phyloP scores from a whole-genome alignment of 1,140 invertebrate genomes.

The Apis laboriosa region DNA sequence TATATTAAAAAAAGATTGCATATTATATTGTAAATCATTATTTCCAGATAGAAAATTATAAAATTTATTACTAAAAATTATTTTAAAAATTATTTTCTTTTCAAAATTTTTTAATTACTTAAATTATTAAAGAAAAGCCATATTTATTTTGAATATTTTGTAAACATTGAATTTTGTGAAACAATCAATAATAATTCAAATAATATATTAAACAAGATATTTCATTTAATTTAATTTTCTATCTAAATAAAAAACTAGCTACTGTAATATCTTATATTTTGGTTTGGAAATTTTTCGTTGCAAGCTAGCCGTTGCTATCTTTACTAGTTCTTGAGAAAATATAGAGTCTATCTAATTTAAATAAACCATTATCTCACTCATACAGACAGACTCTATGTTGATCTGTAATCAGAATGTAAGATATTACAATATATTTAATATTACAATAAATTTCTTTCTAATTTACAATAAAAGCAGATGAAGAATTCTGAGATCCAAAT shows the following conservation, averaged over 20 bases:
- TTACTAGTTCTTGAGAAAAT: no score
- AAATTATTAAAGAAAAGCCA: not conserved
- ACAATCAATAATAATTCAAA: not conserved
- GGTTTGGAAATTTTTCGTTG: no score
- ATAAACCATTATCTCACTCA: no score
- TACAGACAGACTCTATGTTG: no score
- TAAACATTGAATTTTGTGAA: no score
- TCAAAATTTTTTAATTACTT: not conserved
- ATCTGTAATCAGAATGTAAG: no score
- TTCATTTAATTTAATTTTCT: not conserved
- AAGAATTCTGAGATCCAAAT: not conserved
- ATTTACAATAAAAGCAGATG: constrained; percentile 26
- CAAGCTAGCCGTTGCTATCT: no score
- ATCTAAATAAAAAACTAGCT: not conserved
- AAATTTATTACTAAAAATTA: not conserved
- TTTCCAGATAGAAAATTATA: constrained; percentile 3
- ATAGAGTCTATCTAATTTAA: no score
- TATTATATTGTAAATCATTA: constrained; percentile 2
- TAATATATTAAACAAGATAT: not conserved
- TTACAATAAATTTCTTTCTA: not conserved
- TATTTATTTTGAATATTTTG: not conserved
- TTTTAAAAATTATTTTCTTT: no score
- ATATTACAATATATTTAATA: no score
- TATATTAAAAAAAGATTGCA: not conserved
- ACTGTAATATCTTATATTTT: no score